These are phyloP conservation scores for Maniola hyperantus DNA, from an alignment of 2,888 invertebrate species.

Conservation along the genomic window DNA sequence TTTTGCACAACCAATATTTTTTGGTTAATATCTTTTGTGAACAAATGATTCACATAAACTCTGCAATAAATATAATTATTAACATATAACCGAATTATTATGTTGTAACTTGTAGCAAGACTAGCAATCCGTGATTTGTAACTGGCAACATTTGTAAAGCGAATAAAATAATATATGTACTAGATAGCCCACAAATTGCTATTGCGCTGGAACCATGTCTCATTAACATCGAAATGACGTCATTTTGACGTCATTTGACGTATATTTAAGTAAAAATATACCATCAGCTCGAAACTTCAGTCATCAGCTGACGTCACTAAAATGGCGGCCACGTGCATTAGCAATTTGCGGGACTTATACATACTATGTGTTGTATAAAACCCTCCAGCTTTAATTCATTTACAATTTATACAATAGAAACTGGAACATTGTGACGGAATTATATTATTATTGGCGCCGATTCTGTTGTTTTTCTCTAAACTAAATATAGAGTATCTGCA, in stretches of 20 bases:
- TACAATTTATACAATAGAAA: background rate
- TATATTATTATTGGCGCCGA: background rate
- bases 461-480: too few species aligned
- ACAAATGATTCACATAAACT: background rate
- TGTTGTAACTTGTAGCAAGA: slow-evolving; percentile 17
- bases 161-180: background rate
- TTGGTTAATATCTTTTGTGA: background rate
- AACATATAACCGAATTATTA: background rate
- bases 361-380: background rate
- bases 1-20: background rate
- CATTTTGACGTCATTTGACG: too few species aligned
- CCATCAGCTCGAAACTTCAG: too few species aligned
- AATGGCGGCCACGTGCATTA: too few species aligned
- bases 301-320: too few species aligned
- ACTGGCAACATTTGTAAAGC: slow-evolving; percentile 31
- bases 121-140: slow-evolving; percentile 23
- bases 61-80: slow-evolving; percentile 6
- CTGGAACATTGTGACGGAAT: background rate
- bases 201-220: too few species aligned
- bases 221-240: too few species aligned
- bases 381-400: background rate
- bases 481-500: too few species aligned
- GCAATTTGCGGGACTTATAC: too few species aligned
- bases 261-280: too few species aligned
- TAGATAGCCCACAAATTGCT: too few species aligned